These are phyloP conservation scores for Dermatophagoides farinae DNA, from an alignment of 1,140 invertebrate species.

Conservation along the genomic window DNA sequence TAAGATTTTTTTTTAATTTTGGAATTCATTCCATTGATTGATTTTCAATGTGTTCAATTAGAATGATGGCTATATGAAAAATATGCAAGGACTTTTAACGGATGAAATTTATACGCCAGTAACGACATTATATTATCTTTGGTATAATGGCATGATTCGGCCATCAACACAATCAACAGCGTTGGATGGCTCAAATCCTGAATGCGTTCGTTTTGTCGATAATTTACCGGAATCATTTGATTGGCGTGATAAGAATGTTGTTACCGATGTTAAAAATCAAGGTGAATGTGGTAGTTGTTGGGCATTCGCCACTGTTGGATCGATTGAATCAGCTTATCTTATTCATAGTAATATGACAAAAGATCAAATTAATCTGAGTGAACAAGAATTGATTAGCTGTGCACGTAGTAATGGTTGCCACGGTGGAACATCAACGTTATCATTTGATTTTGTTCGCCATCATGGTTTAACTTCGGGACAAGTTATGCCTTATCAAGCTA, in stretches of 20 bases:
- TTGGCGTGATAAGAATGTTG: background rate
- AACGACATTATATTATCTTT: background rate
- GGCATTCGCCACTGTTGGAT: background rate
- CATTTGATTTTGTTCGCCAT: background rate
- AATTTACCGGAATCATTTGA: background rate
- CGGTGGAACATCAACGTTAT: constrained; percentile 38
- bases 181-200: too few relatives aligned
- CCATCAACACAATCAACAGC: background rate
- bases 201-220: too few relatives aligned
- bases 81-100: background rate
- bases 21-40: background rate
- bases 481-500: background rate
- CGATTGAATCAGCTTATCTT: background rate
- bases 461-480: background rate
- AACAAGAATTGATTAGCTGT: constrained; percentile 92
- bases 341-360: background rate
- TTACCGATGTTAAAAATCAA: background rate
- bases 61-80: background rate
- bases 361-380: constrained; percentile 46
- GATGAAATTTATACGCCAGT: background rate
- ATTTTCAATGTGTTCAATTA: background rate
- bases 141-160: background rate
- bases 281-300: background rate
- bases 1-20: background rate
- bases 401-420: constrained; percentile 79